These are phyloP conservation scores for Neopelma chrysocephalum DNA, from an alignment of 2,797 vertebrate species.

Conservation along the genomic window DNA sequence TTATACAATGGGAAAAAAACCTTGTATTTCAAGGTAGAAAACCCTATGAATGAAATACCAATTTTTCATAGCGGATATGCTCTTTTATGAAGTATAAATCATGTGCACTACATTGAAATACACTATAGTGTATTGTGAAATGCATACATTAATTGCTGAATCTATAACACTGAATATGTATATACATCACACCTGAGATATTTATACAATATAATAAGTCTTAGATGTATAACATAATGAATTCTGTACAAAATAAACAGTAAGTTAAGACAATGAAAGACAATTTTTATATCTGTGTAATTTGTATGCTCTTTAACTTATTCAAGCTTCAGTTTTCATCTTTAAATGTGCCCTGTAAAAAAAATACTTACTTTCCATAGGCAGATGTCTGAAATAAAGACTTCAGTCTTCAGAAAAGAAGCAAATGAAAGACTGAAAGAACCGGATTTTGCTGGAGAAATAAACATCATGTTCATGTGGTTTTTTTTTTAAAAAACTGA, in stretches of 20 bases:
- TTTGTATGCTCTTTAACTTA: conserved; percentile 61
- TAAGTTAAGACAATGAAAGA: conserved; percentile 56
- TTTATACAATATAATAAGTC: conserved; percentile 50
- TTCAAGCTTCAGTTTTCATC: conserved; percentile 52
- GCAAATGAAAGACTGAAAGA: conserved; percentile 64
- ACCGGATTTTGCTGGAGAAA: conserved; percentile 67
- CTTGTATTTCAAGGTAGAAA: background rate
- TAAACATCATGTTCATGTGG: conserved; percentile 55
- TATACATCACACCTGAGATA: conserved; percentile 54
- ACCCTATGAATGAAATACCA: background rate
- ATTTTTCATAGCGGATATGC: conserved; percentile 1
- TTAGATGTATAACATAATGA: conserved; percentile 23
- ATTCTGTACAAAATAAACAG: conserved; percentile 57
- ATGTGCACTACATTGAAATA: conserved; percentile 54
- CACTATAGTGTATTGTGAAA: conserved; percentile 57
- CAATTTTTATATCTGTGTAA: conserved; percentile 56
- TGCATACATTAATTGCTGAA: conserved; percentile 61
- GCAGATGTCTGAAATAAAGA: conserved; percentile 66
- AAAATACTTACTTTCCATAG: conserved; percentile 4
- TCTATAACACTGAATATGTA: conserved; percentile 65
- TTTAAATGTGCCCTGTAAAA: conserved; percentile 45
- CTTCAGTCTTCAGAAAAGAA: conserved; percentile 54
- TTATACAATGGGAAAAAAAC: background rate
- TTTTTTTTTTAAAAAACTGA: background rate
- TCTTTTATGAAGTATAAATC: conserved; percentile 56